Percentiles rank a stretch among this genome's conserved stretches.
Conservation (phyloP, 2,888 invertebrate species). For the Teinopalpus imperialis region DNA sequence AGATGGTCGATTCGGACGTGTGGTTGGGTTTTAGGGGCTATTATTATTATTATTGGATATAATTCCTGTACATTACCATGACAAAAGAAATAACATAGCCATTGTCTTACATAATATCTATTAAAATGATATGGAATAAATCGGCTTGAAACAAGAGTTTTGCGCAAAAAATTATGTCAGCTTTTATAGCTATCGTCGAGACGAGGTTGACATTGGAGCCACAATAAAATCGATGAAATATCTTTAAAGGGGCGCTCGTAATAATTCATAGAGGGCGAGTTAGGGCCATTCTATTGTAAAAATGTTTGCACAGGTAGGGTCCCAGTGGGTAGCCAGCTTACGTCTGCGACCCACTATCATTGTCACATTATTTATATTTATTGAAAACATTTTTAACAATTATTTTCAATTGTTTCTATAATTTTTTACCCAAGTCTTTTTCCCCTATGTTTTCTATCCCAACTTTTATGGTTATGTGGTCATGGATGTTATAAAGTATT, state of each 20-base stretch:
- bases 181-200: slow-evolving; percentile 71
- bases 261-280: slow-evolving; percentile 65
- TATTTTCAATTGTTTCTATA: slow-evolving; percentile 14
- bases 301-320: slow-evolving; percentile 62
- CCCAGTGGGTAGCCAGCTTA: slow-evolving; percentile 49
- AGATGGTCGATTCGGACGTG: too few relatives aligned
- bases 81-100: too few relatives aligned
- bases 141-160: slow-evolving; percentile 55
- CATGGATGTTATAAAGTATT: too few relatives aligned
- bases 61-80: too few relatives aligned
- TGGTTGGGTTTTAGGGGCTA: too few relatives aligned
- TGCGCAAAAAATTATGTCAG: slow-evolving; percentile 62
- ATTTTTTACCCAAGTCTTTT: too few relatives aligned
- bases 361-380: slow-evolving; percentile 27
- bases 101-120: slow-evolving; percentile 4
- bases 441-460: too few relatives aligned
- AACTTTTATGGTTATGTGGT: too few relatives aligned
- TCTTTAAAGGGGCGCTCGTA: slow-evolving; percentile 61
- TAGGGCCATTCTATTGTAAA: slow-evolving; percentile 41
- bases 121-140: slow-evolving; percentile 35
- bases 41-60: too few relatives aligned
- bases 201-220: slow-evolving; percentile 79
- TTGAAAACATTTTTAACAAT: slow-evolving; percentile 22
- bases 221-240: slow-evolving; percentile 82
- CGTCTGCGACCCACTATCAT: slow-evolving; percentile 30